phyloP scores from a whole-genome alignment of 2,888 invertebrate genomes.

The Leptura quadrifasciata region DNA sequence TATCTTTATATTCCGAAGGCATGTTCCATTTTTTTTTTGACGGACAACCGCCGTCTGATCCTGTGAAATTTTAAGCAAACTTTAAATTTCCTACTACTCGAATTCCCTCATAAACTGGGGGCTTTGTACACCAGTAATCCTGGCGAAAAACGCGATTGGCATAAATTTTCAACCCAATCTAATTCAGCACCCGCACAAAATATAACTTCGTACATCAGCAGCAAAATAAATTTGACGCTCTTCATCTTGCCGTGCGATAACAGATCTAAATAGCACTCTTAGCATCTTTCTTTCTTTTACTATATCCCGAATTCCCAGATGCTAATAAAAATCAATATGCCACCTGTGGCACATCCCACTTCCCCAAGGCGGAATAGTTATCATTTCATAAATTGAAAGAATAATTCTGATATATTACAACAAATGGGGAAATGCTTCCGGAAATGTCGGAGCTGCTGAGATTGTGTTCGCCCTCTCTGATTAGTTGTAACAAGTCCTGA shows the following conservation, averaged over 20 bases:
- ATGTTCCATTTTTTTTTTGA: conserved; percentile 19
- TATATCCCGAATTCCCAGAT: conserved; percentile 34
- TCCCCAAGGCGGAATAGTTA: conserved; percentile 5
- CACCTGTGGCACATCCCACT: conserved; percentile 38
- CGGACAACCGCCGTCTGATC: conserved; percentile 20
- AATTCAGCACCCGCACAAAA: conserved; percentile 61
- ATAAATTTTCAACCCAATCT: conserved; percentile 62
- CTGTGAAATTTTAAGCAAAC: conserved; percentile 11
- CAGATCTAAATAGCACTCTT: conserved; percentile 34
- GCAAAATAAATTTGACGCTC: conserved; percentile 29
- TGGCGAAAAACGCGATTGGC: conserved; percentile 54
- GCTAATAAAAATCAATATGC: conserved; percentile 46
- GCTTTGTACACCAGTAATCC: conserved; percentile 55
- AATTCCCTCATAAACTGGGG: conserved; percentile 42
- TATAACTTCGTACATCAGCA: conserved; percentile 33
- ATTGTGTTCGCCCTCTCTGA: not conserved
- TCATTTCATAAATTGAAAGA: conserved; percentile 38
- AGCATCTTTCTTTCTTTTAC: conserved; percentile 38
- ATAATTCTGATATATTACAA: conserved; percentile 34
- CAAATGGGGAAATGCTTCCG: not conserved
- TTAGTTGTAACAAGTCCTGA: conserved; percentile 7
- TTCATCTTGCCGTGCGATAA: conserved; percentile 31
- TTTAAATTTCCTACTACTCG: conserved; percentile 15
- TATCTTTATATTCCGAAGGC: conserved; percentile 28
- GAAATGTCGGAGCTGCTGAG: not conserved